Conservation (phyloP, 2,113 vertebrate species). For the Phodopus roborovskii region DNA sequence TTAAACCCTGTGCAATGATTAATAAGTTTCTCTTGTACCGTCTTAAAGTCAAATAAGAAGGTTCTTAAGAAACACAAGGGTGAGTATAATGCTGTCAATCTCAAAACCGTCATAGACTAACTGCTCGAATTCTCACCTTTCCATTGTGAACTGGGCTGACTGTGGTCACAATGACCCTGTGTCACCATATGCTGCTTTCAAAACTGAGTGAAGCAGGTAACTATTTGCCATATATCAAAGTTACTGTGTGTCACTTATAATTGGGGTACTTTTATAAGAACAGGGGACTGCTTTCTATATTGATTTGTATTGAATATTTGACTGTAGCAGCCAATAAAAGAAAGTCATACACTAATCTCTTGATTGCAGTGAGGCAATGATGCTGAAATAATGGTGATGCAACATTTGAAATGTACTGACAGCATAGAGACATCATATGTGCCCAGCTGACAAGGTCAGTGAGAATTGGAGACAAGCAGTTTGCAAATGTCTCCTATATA, state of each 20-base stretch:
- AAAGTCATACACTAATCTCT: background rate
- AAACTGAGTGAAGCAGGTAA: background rate
- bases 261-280: background rate
- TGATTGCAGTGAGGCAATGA: background rate
- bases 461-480: background rate
- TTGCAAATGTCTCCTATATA: background rate
- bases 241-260: background rate
- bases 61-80: background rate
- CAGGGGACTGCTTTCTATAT: background rate
- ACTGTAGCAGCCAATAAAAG: background rate
- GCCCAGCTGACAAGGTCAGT: background rate
- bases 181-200: background rate
- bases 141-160: background rate
- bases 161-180: background rate
- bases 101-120: background rate
- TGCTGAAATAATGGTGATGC: background rate
- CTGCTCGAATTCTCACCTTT: background rate
- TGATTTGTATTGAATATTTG: background rate
- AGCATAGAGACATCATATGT: background rate
- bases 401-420: background rate
- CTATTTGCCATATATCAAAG: background rate
- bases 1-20: background rate
- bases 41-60: background rate
- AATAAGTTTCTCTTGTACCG: background rate
- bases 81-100: background rate